Percentiles rank a stretch among this genome's conserved stretches.
Evolutionary conservation across 2,888 invertebrate species (phyloP).

Genomic region (Galerucella pusilla): DNA sequence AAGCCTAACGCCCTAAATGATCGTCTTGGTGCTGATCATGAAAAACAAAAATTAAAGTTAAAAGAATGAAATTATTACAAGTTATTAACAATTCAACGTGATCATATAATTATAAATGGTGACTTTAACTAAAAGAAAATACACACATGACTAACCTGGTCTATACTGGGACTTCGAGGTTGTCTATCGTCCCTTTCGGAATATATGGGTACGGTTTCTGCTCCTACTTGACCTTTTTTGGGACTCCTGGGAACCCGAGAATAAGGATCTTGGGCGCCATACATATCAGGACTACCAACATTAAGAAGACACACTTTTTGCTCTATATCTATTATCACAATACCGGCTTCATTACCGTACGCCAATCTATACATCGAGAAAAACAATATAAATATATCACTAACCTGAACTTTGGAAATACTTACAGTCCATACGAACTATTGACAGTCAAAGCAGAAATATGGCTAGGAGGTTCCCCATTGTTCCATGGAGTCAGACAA

Average conservation of each 20-base stretch:
- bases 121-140: slow-evolving; percentile 5
- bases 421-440: slow-evolving; percentile 97
- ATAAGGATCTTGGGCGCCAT: slow-evolving; percentile 89
- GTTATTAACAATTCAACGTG: slow-evolving; percentile 38
- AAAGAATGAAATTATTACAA: slow-evolving; percentile 15
- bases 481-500: slow-evolving; percentile 87
- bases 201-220: slow-evolving; percentile 64
- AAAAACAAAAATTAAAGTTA: slow-evolving; percentile 38
- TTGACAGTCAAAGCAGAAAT: slow-evolving; percentile 93
- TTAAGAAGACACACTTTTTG: slow-evolving; percentile 91
- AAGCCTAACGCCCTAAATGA: slow-evolving; percentile 40
- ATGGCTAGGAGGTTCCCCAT: slow-evolving; percentile 83
- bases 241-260: slow-evolving; percentile 70
- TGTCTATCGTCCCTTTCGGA: slow-evolving; percentile 65
- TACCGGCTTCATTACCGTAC: slow-evolving; percentile 96
- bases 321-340: slow-evolving; percentile 94
- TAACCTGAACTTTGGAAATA: slow-evolving; percentile 52
- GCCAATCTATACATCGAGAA: slow-evolving; percentile 78
- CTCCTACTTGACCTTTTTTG: slow-evolving; percentile 62
- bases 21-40: slow-evolving; percentile 35
- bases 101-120: slow-evolving; percentile 25
- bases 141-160: slow-evolving; percentile 79
- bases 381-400: neutral
- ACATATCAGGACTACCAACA: slow-evolving; percentile 90
- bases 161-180: slow-evolving; percentile 86